These are phyloP conservation scores for Odontophorus gujanensis DNA, from an alignment of 2,113 vertebrate genomes.

Conservation along the genomic window DNA sequence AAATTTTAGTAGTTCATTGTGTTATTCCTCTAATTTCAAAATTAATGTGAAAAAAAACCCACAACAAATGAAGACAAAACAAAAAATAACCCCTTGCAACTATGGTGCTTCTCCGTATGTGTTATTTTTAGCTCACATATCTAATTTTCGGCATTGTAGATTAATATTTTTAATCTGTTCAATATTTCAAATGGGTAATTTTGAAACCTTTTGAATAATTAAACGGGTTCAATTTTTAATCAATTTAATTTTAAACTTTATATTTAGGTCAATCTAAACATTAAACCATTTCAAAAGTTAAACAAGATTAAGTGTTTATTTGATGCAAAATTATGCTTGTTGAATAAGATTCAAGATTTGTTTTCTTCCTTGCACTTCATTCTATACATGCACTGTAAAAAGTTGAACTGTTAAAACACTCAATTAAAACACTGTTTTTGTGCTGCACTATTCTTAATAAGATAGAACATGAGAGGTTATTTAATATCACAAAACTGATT, in stretches of 20 bases:
- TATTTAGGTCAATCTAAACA: constrained; percentile 64
- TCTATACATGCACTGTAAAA: constrained; percentile 10
- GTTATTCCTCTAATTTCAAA: not conserved
- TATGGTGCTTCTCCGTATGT: not conserved
- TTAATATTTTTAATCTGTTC: constrained; percentile 34
- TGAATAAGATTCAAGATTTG: not conserved
- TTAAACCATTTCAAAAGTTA: constrained; percentile 49
- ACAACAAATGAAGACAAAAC: not conserved
- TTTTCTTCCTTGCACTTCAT: constrained; percentile 17
- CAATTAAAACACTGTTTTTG: constrained; percentile 60
- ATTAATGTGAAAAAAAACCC: not conserved
- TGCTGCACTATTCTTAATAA: constrained; percentile 49
- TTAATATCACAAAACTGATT: constrained; percentile 62
- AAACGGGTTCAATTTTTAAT: constrained; percentile 56
- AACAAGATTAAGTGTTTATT: constrained; percentile 25
- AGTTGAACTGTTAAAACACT: constrained; percentile 52
- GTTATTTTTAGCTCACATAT: not conserved
- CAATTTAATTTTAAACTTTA: constrained; percentile 53
- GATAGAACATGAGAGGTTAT: constrained; percentile 42
- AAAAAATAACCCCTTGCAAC: accelerated
- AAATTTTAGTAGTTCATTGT: not conserved
- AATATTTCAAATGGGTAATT: constrained; percentile 40
- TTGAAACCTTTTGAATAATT: constrained; percentile 59
- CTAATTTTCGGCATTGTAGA: not conserved
- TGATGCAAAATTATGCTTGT: constrained; percentile 15